Evolutionary conservation across 2,113 vertebrate species (phyloP).

Genomic region (Hiodon alosoides): DNA sequence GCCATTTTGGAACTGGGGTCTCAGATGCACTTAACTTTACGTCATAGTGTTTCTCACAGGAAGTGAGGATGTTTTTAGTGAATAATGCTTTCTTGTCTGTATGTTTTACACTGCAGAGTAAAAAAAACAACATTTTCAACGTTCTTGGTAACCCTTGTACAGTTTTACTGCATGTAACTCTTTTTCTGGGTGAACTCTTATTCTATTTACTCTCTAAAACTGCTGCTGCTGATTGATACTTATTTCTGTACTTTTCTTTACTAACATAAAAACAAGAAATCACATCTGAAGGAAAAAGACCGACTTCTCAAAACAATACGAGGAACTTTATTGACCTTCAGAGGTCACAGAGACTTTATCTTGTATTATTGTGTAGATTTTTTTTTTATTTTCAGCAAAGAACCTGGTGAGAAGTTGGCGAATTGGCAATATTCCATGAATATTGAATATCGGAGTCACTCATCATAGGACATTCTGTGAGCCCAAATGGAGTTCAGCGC

Average conservation of each 20-base stretch:
- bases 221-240: slow-evolving; percentile 19
- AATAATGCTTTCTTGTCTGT: slow-evolving; percentile 4
- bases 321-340: neutral
- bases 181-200: neutral
- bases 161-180: neutral
- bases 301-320: neutral
- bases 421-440: no score
- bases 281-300: neutral
- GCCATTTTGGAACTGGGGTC: neutral
- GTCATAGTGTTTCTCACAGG: slow-evolving; percentile 1
- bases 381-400: neutral
- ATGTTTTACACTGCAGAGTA: slow-evolving; percentile 8
- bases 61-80: neutral
- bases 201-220: slow-evolving; percentile 5
- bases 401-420: no score
- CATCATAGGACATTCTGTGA: no score
- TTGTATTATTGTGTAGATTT: neutral
- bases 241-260: slow-evolving; percentile 8
- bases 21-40: slow-evolving; percentile 1
- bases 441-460: no score
- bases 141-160: neutral
- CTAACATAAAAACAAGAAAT: neutral
- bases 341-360: neutral
- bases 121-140: neutral
- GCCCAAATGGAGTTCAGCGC: no score